Evolutionary conservation across 2,113 vertebrate species (phyloP).

Genomic region (Orthonyx spaldingii): DNA sequence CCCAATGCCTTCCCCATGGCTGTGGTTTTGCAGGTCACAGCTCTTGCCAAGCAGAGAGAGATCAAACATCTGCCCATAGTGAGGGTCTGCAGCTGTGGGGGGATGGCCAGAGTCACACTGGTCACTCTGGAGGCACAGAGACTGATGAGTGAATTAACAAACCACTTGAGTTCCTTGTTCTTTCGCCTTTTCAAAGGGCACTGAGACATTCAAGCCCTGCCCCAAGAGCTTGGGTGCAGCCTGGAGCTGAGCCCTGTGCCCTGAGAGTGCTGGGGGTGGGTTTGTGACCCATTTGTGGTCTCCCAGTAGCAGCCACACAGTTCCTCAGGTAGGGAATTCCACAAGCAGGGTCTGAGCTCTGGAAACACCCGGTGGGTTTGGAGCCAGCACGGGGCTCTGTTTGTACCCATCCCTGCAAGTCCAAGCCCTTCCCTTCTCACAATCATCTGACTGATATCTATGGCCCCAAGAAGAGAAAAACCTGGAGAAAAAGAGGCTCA

Average conservation of each 20-base stretch:
- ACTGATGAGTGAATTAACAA: not conserved
- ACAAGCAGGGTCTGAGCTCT: not conserved
- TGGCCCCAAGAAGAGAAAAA: not conserved
- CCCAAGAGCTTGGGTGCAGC: not conserved
- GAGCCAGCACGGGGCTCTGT: not conserved
- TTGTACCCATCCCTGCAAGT: not conserved
- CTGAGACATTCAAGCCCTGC: not conserved
- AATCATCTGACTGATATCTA: too few species aligned
- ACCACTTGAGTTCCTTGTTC: not conserved
- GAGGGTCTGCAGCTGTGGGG: not conserved
- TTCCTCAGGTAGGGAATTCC: not conserved
- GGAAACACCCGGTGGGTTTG: not conserved
- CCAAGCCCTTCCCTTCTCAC: not conserved
- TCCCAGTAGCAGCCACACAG: fast-evolving
- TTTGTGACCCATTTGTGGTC: not conserved
- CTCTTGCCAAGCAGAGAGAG: not conserved
- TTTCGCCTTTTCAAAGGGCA: not conserved
- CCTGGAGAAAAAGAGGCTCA: not conserved
- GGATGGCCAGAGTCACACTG: not conserved
- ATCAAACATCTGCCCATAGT: not conserved
- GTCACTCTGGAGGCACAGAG: not conserved
- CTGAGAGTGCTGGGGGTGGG: not conserved
- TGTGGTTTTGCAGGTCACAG: not conserved
- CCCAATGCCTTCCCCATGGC: not conserved
- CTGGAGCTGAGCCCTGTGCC: not conserved